Evolutionary conservation across 1,140 invertebrate genomes (phyloP).

Genomic region (Drosophila melanica): DNA sequence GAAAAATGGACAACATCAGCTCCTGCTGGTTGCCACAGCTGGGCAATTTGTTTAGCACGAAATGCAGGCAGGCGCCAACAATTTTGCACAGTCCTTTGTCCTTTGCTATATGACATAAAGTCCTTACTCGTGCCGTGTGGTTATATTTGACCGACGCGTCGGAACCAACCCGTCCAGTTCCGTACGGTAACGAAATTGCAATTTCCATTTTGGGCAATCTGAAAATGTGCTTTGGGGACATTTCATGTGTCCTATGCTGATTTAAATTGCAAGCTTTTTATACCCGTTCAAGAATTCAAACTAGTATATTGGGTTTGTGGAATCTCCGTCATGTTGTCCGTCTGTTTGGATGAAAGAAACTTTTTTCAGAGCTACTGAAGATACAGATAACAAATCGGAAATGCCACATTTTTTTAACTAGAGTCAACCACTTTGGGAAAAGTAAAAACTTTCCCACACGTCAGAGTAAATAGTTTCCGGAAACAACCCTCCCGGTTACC

Average conservation of each 20-base stretch:
- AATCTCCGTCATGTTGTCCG: too few relatives aligned
- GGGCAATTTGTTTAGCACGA: conserved; percentile 54
- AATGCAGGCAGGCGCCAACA: conserved; percentile 62
- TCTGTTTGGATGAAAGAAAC: too few relatives aligned
- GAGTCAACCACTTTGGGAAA: too few relatives aligned
- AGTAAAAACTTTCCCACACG: too few relatives aligned
- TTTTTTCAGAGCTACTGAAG: too few relatives aligned
- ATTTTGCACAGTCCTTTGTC: conserved; percentile 34
- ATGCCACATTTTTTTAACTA: too few relatives aligned
- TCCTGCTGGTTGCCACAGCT: conserved; percentile 15
- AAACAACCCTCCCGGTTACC: too few relatives aligned
- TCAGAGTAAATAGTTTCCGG: too few relatives aligned
- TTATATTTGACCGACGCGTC: conserved; percentile 6
- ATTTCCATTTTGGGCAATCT: conserved; percentile 53
- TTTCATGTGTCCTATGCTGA: conserved; percentile 19
- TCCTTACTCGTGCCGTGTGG: conserved; percentile 29
- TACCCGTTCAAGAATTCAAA: too few relatives aligned
- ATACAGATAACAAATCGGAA: too few relatives aligned
- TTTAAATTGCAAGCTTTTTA: conserved; percentile 35
- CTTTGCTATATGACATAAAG: conserved; percentile 30
- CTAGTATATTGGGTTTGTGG: too few relatives aligned
- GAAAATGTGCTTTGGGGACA: conserved; percentile 5
- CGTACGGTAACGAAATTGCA: conserved; percentile 26
- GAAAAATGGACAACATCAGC: conserved; percentile 15
- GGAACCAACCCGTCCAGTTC: conserved; percentile 33